Evolutionary conservation across 2,888 invertebrate genomes (phyloP).

Genomic region (Gandaritis pyraliata): DNA sequence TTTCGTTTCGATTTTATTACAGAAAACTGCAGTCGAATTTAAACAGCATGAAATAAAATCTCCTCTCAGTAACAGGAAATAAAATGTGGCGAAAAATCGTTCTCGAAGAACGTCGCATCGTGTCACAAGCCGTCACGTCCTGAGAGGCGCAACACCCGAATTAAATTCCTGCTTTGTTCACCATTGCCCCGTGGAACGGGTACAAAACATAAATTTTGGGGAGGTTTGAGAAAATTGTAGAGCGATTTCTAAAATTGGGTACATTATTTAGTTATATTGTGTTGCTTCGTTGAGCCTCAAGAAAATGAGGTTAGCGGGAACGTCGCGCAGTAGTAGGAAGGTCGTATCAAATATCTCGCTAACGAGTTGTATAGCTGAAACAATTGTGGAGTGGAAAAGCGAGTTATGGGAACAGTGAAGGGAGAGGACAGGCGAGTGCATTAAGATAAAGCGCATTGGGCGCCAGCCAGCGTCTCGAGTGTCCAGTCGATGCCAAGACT

Average conservation of each 20-base stretch:
- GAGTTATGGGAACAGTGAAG: slow-evolving; percentile 69
- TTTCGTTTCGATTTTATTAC: slow-evolving; percentile 28
- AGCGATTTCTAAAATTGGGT: slow-evolving; percentile 59
- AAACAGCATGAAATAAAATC: slow-evolving; percentile 57
- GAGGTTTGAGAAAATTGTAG: slow-evolving; percentile 55
- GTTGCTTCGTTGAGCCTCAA: slow-evolving; percentile 38
- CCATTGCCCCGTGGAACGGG: slow-evolving; percentile 50
- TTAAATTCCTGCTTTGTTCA: slow-evolving; percentile 75
- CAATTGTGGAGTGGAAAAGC: slow-evolving; percentile 69
- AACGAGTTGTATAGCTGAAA: slow-evolving; percentile 62
- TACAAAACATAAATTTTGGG: slow-evolving; percentile 58
- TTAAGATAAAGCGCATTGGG: slow-evolving; percentile 80
- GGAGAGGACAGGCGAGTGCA: slow-evolving; percentile 73
- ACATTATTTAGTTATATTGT: slow-evolving; percentile 53
- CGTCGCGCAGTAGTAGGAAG: slow-evolving; percentile 11
- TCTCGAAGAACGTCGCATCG: slow-evolving; percentile 57
- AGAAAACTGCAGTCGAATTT: slow-evolving; percentile 43
- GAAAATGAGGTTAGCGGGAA: slow-evolving; percentile 25
- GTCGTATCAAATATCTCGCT: slow-evolving; percentile 48
- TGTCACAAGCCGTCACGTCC: slow-evolving; percentile 72
- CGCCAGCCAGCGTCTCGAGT: slow-evolving; percentile 78
- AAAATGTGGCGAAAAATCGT: slow-evolving; percentile 68
- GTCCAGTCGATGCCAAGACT: slow-evolving; percentile 70
- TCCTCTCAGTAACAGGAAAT: slow-evolving; percentile 50
- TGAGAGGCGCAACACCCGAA: slow-evolving; percentile 69